Percentiles rank a stretch among this genome's conserved stretches.
phyloP scores from a whole-genome alignment of 2,113 vertebrate genomes.

The Scortum barcoo region DNA sequence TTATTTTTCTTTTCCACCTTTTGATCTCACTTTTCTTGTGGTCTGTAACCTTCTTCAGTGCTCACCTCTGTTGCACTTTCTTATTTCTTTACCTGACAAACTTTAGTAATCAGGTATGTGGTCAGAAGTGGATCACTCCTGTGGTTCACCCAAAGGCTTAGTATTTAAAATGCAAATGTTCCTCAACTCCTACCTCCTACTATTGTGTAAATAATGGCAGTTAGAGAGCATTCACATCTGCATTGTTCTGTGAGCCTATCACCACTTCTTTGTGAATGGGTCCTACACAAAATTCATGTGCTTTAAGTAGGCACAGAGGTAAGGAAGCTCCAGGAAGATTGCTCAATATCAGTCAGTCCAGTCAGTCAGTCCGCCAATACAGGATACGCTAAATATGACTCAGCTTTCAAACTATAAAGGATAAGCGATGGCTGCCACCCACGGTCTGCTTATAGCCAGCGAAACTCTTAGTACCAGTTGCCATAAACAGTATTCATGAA shows the following conservation, averaged over 20 bases:
- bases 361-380: neutral
- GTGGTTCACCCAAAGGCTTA: neutral
- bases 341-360: neutral
- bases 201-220: neutral
- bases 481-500: constrained; percentile 15
- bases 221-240: neutral
- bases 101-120: neutral
- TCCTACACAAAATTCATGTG: neutral
- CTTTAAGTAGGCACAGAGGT: too few species aligned
- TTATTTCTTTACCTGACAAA: neutral
- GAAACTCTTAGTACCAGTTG: constrained; percentile 6
- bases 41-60: neutral
- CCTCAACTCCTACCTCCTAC: neutral
- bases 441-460: constrained; percentile 25
- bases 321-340: neutral
- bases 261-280: neutral
- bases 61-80: neutral
- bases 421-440: constrained; percentile 25
- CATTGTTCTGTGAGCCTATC: neutral
- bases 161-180: constrained; percentile 14
- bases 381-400: neutral
- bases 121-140: neutral
- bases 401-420: constrained; percentile 16
- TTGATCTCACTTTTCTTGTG: neutral
- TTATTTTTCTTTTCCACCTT: neutral